Base-by-base conservation (phyloP, 1,140 invertebrate genomes). In the Steinernema feltiae region DNA sequence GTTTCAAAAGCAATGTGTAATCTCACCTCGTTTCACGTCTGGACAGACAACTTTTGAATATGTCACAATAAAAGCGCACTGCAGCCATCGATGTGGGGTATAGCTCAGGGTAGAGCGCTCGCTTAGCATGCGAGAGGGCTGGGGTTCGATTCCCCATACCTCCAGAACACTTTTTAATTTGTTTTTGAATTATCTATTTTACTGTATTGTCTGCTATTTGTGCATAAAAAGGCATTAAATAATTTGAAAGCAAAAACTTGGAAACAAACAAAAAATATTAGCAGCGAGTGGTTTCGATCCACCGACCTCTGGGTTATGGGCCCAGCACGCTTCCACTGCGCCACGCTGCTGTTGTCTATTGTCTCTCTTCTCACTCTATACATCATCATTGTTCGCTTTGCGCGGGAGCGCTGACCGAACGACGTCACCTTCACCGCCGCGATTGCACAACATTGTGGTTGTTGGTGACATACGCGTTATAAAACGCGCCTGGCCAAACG, bases 291-390 rank as follows among this genome's bases (percentile, higher is more conserved):
- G 92, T 93, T 93, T 93, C 92, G 92, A 94, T 93, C 92, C 91
- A 92, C 92, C 91, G 92, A 93, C 92, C 92, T 93, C 92, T 93
- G 92, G 92, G 93, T 94, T 94, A 94, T 94, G 93, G 92, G 93
- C 93, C 93, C 93, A 94, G 92, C 92, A 93, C 93, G 92, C 92
- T 94, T 93, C 93, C 92, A 92, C 92, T 94, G 92, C 92, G 92
- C 93, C 93, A 94, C 93, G 93, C 93, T 94, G 93, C 92, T 92
- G 53, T 41, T 41, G 7, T 63, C 2, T 27, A 63, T 63, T 27
- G 7, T 27, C 53, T 63, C 24, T 21, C 7, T 63, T 41, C 7
- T 41, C 35, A n/a, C n/a, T n/a, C 24, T 63, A 63, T 21, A 27
- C 15, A 63, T 63, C 12, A 15, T 27, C 53, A 7, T 7, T 46